Conservation (phyloP, 2,113 vertebrate species). For the Porphyrio hochstetteri region DNA sequence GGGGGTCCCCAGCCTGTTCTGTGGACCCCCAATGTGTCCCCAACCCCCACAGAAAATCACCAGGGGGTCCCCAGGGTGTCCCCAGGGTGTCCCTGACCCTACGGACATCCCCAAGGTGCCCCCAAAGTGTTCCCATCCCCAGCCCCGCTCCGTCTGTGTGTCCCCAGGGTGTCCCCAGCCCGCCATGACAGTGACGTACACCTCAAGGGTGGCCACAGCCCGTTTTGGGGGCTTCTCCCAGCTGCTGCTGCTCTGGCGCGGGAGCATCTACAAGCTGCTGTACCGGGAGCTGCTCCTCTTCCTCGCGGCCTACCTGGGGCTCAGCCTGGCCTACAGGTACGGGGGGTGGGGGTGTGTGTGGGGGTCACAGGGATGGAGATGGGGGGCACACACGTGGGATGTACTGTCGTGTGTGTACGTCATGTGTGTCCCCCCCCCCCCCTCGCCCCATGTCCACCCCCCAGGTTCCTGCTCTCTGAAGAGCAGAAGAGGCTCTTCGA, state of each 20-base stretch:
- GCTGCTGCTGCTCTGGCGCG: constrained; percentile 89
- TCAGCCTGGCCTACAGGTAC: constrained; percentile 90
- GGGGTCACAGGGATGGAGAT: background rate
- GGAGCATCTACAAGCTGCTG: constrained; percentile 93
- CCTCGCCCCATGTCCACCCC: no score
- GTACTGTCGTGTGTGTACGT: no score
- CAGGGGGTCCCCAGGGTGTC: no score
- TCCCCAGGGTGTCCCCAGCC: background rate
- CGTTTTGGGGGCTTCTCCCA: constrained; percentile 92
- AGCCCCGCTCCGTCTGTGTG: no score
- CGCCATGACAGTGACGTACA: constrained; percentile 92
- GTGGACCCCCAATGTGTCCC: no score
- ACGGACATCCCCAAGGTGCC: no score
- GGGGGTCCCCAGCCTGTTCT: no score
- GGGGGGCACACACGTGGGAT: no score
- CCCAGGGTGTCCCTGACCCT: no score
- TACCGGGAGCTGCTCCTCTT: constrained; percentile 91
- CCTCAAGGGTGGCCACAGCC: constrained; percentile 88
- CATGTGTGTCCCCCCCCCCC: no score
- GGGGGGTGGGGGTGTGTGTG: background rate
- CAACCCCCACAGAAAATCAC: no score
- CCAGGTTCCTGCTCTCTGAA: background rate
- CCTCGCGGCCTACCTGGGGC: constrained; percentile 82
- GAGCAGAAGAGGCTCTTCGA: constrained; percentile 79
- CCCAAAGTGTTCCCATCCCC: no score